Conservation (phyloP, 2,888 invertebrate species). For the Troides helena region DNA sequence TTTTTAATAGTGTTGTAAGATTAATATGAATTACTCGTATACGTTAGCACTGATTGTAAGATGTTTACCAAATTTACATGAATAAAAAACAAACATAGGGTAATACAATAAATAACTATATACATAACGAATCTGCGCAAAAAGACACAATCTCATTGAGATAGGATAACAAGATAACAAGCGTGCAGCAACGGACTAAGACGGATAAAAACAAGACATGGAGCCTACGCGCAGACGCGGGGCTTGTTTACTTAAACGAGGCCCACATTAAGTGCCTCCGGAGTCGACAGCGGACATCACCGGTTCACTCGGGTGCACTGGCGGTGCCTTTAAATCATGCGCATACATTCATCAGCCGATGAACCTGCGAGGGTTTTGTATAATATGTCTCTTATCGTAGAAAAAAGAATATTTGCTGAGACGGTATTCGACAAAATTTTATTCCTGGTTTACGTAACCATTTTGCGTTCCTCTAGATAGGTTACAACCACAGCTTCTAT, state of each 20-base stretch:
- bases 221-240: constrained; percentile 68
- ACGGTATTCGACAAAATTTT: not conserved
- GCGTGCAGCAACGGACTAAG: constrained; percentile 70
- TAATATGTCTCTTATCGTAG: not conserved
- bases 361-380: constrained; percentile 7
- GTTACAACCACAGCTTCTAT: no score
- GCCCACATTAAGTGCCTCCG: constrained; percentile 55
- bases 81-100: not conserved
- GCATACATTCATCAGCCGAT: constrained; percentile 29
- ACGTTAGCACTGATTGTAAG: no score
- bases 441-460: not conserved
- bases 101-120: constrained; percentile 37
- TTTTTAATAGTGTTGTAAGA: no score
- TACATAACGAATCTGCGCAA: constrained; percentile 51
- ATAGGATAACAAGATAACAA: constrained; percentile 80
- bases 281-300: constrained; percentile 35
- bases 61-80: not conserved
- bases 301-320: constrained; percentile 34
- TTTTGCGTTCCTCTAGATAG: no score
- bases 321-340: constrained; percentile 36
- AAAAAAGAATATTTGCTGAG: not conserved
- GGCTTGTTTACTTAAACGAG: constrained; percentile 78
- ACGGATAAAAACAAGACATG: constrained; percentile 74
- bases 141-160: constrained; percentile 74
- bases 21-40: no score